Percentiles rank a stretch among this genome's conserved stretches.
These are phyloP conservation scores for Semnornis frantzii DNA, from an alignment of 2,113 vertebrate species.

Conservation along the genomic window DNA sequence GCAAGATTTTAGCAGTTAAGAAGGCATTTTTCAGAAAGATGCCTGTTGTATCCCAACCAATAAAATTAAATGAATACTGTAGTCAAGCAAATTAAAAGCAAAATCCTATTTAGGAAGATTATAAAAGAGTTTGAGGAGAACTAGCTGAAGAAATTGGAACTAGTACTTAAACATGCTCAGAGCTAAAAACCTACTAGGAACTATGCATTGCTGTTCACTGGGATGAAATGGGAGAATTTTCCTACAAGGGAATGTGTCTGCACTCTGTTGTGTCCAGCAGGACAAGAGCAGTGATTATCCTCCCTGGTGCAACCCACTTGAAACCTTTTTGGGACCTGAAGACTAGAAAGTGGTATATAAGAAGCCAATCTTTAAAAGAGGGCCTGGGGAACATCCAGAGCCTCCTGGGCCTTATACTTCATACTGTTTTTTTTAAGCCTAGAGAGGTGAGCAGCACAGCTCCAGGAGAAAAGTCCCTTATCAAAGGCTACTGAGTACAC, in stretches of 20 bases:
- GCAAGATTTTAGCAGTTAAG: conserved; percentile 30
- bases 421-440: neutral
- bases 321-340: neutral
- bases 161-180: neutral
- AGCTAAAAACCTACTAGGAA: neutral
- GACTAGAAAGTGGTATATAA: neutral
- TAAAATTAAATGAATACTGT: conserved; percentile 40
- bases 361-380: neutral
- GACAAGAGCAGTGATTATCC: no score
- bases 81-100: conserved; percentile 21
- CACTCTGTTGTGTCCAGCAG: neutral
- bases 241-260: neutral
- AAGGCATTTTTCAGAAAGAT: conserved; percentile 31
- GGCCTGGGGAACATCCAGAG: neutral
- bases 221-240: neutral
- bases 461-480: neutral
- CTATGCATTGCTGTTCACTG: neutral
- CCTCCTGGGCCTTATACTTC: neutral
- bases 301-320: neutral
- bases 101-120: neutral
- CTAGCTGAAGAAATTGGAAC: neutral
- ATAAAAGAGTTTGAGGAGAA: neutral
- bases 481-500: neutral
- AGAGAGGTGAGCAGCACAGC: neutral
- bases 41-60: conserved; percentile 32